These are phyloP conservation scores for Saguinus imperator DNA, from an alignment of 2,113 vertebrate species.

Conservation along the genomic window DNA sequence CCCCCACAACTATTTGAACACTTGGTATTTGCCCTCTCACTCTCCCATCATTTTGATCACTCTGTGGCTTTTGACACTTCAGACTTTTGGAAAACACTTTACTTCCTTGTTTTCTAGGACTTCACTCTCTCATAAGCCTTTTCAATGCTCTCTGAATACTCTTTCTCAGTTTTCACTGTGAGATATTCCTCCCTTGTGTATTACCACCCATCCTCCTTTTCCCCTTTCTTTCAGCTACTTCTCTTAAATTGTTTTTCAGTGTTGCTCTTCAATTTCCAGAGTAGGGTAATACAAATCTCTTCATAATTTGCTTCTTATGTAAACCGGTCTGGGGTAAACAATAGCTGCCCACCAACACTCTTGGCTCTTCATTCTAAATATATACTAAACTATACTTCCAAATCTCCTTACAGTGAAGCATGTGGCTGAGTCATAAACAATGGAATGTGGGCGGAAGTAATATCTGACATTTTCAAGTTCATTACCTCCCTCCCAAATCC, in stretches of 20 bases:
- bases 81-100: background rate
- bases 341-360: background rate
- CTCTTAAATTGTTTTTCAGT: background rate
- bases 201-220: background rate
- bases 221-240: background rate
- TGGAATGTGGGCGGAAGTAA: background rate
- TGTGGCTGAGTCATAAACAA: background rate
- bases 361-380: background rate
- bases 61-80: background rate
- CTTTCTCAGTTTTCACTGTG: background rate
- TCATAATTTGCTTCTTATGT: background rate
- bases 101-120: background rate
- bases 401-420: slow-evolving; percentile 18
- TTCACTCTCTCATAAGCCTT: background rate
- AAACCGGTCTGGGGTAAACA: background rate
- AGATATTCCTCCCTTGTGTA: background rate
- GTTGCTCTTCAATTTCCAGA: background rate
- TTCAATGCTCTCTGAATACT: background rate
- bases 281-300: background rate
- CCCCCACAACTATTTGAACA: background rate
- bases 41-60: background rate
- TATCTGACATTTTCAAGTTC: background rate
- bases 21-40: background rate
- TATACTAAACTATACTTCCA: background rate
- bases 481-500: background rate